Conservation (phyloP, 2,888 invertebrate species). For the Drosophila flavopinicola region DNA sequence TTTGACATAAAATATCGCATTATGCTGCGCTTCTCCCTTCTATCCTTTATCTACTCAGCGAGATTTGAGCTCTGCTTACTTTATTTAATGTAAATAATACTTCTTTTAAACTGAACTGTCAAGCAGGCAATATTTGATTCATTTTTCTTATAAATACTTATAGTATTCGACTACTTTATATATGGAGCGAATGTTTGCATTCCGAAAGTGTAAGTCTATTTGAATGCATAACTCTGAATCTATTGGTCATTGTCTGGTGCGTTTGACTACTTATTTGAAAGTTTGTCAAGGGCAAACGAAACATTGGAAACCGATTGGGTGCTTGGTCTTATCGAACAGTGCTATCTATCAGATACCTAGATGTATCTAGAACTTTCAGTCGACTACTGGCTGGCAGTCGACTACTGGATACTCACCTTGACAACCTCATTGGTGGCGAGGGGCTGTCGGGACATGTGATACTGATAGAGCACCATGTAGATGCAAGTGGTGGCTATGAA, state of each 20-base stretch:
- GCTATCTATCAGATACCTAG: constrained; percentile 7
- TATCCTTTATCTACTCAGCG: background rate
- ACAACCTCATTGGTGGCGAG: constrained; percentile 80
- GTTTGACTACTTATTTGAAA: background rate
- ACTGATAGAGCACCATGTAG: constrained; percentile 87
- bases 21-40: background rate
- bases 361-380: constrained; percentile 1
- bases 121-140: constrained; percentile 19
- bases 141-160: background rate
- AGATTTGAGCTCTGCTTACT: no score
- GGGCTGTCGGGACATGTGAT: constrained; percentile 86
- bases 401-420: constrained; percentile 78
- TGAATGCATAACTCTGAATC: no score
- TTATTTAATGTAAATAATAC: background rate
- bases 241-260: constrained; percentile 6
- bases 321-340: constrained; percentile 7
- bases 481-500: constrained; percentile 87
- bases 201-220: constrained; percentile 1
- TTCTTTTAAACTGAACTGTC: background rate
- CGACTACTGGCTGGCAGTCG: no score
- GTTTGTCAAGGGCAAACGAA: constrained; percentile 6
- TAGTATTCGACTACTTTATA: background rate
- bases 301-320: constrained; percentile 7
- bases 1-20: no score
- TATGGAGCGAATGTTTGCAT: constrained; percentile 1